Percentiles rank a stretch among this genome's conserved stretches.
Evolutionary conservation across 2,797 vertebrate species (phyloP).

Genomic region (Smutsia temminckii): DNA sequence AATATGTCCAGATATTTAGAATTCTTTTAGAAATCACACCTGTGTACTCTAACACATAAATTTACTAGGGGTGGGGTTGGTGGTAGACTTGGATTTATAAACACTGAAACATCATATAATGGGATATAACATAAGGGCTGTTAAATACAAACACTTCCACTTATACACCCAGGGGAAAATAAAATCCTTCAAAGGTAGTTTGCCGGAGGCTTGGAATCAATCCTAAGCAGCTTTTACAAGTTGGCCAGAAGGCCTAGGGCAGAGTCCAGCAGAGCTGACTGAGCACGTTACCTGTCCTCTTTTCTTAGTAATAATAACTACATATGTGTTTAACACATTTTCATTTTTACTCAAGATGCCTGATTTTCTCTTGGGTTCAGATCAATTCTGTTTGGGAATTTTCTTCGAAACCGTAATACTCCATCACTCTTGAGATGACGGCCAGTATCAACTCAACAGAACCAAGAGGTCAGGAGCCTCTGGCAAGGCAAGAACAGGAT

Average conservation of each 20-base stretch:
- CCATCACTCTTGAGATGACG: not conserved
- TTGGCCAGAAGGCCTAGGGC: not conserved
- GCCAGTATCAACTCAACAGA: not conserved
- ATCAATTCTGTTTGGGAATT: not conserved
- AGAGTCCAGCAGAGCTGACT: not conserved
- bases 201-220: not conserved
- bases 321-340: not conserved
- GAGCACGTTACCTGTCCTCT: not conserved
- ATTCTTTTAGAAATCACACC: not conserved
- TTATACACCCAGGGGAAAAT: not conserved
- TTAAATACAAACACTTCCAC: conserved; percentile 1
- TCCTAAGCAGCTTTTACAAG: not conserved
- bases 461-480: not conserved
- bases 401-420: not conserved
- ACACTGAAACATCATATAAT: not conserved
- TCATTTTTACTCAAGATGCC: conserved; percentile 6
- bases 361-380: not conserved
- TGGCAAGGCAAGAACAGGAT: not conserved
- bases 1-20: not conserved
- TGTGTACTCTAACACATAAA: not conserved
- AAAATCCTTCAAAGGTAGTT: conserved; percentile 14
- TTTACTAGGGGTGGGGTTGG: not conserved
- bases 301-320: not conserved
- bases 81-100: not conserved
- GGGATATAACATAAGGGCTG: not conserved